These are phyloP conservation scores for Melanotaenia maccullochi DNA, from an alignment of 2,797 vertebrate genomes.

Conservation along the genomic window DNA sequence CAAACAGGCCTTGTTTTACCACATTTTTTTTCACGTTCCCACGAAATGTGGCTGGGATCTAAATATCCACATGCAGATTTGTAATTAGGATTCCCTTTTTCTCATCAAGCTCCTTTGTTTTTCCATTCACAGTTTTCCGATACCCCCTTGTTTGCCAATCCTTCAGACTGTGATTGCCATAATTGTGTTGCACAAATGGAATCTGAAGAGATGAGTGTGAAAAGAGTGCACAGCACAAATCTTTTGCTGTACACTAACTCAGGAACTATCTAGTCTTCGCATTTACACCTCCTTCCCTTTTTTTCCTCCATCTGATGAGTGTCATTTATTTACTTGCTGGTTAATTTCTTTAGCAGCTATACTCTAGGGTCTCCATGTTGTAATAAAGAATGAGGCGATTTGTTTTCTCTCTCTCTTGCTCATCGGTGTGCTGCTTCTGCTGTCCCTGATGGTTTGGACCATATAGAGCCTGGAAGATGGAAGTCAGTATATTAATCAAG, in stretches of 20 bases:
- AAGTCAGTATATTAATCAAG: slow-evolving; percentile 83
- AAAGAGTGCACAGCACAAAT: slow-evolving; percentile 30
- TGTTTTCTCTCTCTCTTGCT: slow-evolving; percentile 63
- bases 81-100: slow-evolving; percentile 80
- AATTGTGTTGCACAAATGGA: slow-evolving; percentile 70
- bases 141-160: slow-evolving; percentile 64
- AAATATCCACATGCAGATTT: slow-evolving; percentile 72
- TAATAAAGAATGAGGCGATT: slow-evolving; percentile 77
- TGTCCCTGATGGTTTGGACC: slow-evolving; percentile 76
- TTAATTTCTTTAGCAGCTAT: slow-evolving; percentile 79
- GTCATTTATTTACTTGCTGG: slow-evolving; percentile 79
- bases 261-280: slow-evolving; percentile 56
- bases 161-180: slow-evolving; percentile 75
- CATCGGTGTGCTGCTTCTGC: slow-evolving; percentile 56
- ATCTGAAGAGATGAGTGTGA: slow-evolving; percentile 59
- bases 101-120: slow-evolving; percentile 77
- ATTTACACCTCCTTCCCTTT: slow-evolving; percentile 44
- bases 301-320: slow-evolving; percentile 67
- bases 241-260: slow-evolving; percentile 61
- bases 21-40: slow-evolving; percentile 60
- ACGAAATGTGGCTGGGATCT: slow-evolving; percentile 65
- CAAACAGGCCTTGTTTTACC: slow-evolving; percentile 68
- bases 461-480: slow-evolving; percentile 58
- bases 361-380: slow-evolving; percentile 74
- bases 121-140: slow-evolving; percentile 58